Conservation (phyloP, 2,888 invertebrate genomes). For the Bruchidius siliquastri region DNA sequence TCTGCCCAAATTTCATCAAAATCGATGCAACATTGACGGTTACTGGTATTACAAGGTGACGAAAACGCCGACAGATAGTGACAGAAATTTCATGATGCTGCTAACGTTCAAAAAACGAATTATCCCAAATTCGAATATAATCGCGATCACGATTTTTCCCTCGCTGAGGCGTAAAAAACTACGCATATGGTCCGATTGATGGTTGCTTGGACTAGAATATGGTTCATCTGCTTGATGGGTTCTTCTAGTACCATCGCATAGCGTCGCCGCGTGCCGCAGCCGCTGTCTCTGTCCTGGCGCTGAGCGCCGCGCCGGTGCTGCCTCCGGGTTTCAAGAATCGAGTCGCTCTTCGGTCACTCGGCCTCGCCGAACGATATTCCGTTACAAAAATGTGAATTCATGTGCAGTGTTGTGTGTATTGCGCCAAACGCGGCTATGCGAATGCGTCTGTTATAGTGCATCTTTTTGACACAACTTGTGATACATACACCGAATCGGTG, state of each 20-base stretch:
- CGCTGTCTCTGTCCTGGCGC: neutral
- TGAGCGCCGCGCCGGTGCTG: neutral
- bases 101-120: too few relatives aligned
- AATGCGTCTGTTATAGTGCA: neutral
- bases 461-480: neutral
- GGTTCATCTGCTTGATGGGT: too few relatives aligned
- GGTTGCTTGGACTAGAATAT: too few relatives aligned
- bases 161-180: too few relatives aligned
- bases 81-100: too few relatives aligned
- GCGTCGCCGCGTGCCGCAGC: neutral
- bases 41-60: too few relatives aligned
- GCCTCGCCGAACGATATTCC: slow-evolving; percentile 26
- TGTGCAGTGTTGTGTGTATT: slow-evolving; percentile 21
- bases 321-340: neutral
- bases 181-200: too few relatives aligned
- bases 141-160: too few relatives aligned
- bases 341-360: neutral
- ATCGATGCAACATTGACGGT: too few relatives aligned
- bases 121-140: too few relatives aligned
- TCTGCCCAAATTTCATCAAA: too few relatives aligned
- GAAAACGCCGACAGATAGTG: too few relatives aligned
- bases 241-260: neutral
- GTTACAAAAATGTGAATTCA: slow-evolving; percentile 39
- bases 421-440: slow-evolving; percentile 4
- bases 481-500: neutral